Conservation (phyloP, 2,113 vertebrate species). For the Coreoperca whiteheadi region DNA sequence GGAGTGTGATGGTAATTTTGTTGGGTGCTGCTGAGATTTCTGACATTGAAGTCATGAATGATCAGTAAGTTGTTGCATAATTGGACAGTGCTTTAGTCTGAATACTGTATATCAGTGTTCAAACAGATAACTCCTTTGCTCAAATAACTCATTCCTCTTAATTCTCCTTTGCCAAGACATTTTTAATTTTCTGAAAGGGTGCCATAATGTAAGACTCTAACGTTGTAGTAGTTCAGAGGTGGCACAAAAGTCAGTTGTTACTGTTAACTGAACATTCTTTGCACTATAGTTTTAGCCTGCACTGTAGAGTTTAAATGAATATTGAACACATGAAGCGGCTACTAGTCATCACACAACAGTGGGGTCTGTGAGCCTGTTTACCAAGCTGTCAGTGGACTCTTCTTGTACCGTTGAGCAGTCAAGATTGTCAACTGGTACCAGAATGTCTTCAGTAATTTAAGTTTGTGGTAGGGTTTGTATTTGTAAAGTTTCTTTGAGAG, state of each 20-base stretch:
- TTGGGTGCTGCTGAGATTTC: not conserved
- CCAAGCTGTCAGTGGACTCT: not conserved
- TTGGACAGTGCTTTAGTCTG: not conserved
- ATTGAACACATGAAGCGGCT: constrained; percentile 8
- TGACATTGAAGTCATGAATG: not conserved
- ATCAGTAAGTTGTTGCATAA: not conserved
- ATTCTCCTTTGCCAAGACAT: constrained; percentile 8
- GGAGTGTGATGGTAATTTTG: not conserved
- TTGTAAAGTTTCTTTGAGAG: not conserved
- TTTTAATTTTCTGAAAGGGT: constrained; percentile 5
- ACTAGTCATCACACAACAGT: not conserved
- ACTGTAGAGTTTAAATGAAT: not conserved
- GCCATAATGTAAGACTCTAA: not conserved
- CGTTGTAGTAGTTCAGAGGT: constrained; percentile 1
- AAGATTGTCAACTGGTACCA: not conserved
- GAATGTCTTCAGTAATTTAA: not conserved
- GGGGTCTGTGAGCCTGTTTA: not conserved
- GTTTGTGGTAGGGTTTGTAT: not conserved
- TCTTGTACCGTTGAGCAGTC: not conserved
- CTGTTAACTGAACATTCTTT: not conserved
- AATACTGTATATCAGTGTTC: not conserved
- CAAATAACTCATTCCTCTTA: not conserved
- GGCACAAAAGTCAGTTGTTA: constrained; percentile 4
- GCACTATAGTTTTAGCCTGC: not conserved
- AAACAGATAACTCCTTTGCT: not conserved